Conservation (phyloP, 2,888 invertebrate species). For the Pseudococcus jackbeardsleyi region DNA sequence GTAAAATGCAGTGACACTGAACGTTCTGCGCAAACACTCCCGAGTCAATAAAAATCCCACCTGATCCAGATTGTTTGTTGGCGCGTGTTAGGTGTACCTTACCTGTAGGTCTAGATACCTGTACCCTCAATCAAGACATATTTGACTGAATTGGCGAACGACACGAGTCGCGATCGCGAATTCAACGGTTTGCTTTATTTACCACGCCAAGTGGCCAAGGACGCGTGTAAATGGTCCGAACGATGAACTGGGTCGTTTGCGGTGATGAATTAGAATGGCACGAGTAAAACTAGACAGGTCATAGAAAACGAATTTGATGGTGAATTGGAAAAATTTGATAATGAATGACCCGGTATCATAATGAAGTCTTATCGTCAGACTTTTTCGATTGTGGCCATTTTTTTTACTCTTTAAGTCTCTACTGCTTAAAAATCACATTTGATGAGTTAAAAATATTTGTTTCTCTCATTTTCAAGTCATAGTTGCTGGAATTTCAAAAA, state of each 20-base stretch:
- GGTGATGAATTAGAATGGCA: not conserved
- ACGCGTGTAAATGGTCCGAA: not conserved
- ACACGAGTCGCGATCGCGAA: not conserved
- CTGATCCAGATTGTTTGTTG: not conserved
- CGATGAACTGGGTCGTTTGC: constrained; percentile 9
- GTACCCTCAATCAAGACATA: not conserved
- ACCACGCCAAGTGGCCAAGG: not conserved
- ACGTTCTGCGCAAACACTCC: not conserved
- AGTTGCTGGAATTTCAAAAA: no score
- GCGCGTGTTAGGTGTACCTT: not conserved
- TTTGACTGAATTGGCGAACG: not conserved
- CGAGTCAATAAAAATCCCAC: not conserved
- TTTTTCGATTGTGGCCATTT: no score
- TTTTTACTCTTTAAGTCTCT: no score
- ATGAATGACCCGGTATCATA: no score
- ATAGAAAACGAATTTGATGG: not conserved
- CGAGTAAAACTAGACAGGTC: not conserved
- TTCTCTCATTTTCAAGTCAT: no score
- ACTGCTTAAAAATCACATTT: no score
- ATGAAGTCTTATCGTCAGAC: no score
- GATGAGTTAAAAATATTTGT: no score
- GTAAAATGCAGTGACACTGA: not conserved
- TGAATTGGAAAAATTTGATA: no score
- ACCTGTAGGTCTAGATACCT: no score
- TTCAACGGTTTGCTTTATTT: not conserved